Base-by-base conservation (phyloP, 2,888 invertebrate species). In the Dyspetes luteomarginatus region DNA sequence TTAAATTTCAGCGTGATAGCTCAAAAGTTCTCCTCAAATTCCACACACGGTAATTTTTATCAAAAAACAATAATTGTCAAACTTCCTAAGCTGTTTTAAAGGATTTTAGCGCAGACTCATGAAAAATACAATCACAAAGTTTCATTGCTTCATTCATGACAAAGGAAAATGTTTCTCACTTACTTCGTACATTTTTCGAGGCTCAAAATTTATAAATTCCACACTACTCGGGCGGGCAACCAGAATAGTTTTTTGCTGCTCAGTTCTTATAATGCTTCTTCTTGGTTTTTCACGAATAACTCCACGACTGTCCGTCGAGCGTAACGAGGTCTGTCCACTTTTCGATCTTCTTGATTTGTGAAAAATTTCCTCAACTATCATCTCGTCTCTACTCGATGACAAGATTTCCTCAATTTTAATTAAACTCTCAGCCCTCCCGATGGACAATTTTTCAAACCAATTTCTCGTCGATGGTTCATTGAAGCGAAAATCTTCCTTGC, bases 171-270 rank as follows among this genome's bases (percentile, higher is more conserved):
- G n/a, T n/a, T 2, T 45, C 30, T 72, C 19, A 50, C 68, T 28
- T 85, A 92, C 92, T 87, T 90, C 89, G 74, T 93, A 92, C 0
- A 83, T 77, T 68, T 84, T 84, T 28, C 88, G 86, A 15, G 87
- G 36, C 80, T 91, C 82, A 81, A 89, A 93, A 84, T 93, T 92
- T 19, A 84, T 78, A 85, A 93, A 93, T 43, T 87, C 79, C 9
- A 93, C 83, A 65, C 82, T 65, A 17, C 80, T 81, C 17, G 92
- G 91, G 17, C 86, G 79, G 12, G 91, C 88, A 50, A 85, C 77
- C 56, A 92, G 87, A 72, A 88, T 77, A 1, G 58, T 79, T 83
- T 75, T 84, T 12, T 50, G 52, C 0, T 24, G 0, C 0, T 84
- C 86, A 0, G 36, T 4, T 74, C 79, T 87, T 2, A 85, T 82